Conservation (phyloP, 2,113 vertebrate species). For the Pogonocichla stellata region DNA sequence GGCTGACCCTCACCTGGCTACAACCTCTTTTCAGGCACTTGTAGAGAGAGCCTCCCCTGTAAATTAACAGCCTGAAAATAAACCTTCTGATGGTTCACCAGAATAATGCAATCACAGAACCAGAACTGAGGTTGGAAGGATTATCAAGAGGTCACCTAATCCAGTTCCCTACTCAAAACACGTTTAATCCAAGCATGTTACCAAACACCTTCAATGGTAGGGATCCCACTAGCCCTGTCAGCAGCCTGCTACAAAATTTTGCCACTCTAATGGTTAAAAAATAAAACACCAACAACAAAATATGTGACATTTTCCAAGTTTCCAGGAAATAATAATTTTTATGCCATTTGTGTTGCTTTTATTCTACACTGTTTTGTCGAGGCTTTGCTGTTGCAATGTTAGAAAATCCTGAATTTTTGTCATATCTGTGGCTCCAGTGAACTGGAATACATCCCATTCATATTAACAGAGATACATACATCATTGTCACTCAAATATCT, state of each 20-base stretch:
- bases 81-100: not conserved
- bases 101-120: not conserved
- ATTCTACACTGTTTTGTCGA: not conserved
- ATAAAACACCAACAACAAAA: not conserved
- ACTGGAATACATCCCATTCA: not conserved
- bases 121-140: not conserved
- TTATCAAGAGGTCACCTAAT: not conserved
- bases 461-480: not conserved
- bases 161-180: not conserved
- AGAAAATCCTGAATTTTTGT: not conserved
- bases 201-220: not conserved
- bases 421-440: not conserved
- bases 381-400: not conserved
- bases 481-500: not conserved
- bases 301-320: not conserved
- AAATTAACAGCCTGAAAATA: not conserved
- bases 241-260: no score
- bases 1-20: accelerated
- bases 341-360: not conserved
- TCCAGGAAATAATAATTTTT: not conserved
- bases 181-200: not conserved
- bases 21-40: not conserved
- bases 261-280: not conserved
- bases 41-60: not conserved
- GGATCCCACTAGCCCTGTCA: not conserved